Evolutionary conservation across 2,113 vertebrate genomes (phyloP).

Genomic region (Indicator maculatus): DNA sequence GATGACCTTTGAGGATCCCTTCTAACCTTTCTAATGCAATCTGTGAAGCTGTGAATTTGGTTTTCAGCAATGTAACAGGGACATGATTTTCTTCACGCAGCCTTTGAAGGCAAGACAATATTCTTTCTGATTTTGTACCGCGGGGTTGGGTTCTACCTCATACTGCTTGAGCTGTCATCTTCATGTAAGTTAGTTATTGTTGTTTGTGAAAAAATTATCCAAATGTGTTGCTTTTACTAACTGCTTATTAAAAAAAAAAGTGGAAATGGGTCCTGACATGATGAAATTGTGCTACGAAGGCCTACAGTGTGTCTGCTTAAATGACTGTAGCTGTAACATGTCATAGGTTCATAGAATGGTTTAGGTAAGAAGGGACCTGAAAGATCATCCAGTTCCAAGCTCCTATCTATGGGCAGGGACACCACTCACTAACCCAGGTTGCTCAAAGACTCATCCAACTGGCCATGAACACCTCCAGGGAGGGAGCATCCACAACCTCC

Average conservation of each 20-base stretch:
- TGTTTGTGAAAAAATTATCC: background rate
- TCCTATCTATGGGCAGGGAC: too few species aligned
- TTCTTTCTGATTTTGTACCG: conserved; percentile 17
- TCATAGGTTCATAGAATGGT: too few species aligned
- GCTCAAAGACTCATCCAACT: too few species aligned
- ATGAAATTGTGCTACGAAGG: background rate
- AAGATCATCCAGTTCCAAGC: too few species aligned
- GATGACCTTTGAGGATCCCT: too few species aligned
- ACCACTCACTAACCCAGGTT: too few species aligned
- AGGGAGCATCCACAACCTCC: too few species aligned
- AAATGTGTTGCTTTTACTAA: background rate
- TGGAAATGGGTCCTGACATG: too few species aligned
- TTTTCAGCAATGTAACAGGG: conserved; percentile 39
- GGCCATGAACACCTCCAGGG: too few species aligned
- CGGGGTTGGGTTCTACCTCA: background rate
- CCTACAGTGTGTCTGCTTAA: background rate
- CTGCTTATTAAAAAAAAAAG: background rate
- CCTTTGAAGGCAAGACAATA: conserved; percentile 11
- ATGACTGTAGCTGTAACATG: background rate
- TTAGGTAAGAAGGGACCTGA: too few species aligned
- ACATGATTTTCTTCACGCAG: conserved; percentile 39
- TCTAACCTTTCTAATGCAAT: too few species aligned
- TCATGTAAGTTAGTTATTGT: background rate
- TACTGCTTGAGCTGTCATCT: background rate
- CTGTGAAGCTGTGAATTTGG: background rate